Base-by-base conservation (phyloP, 2,113 vertebrate genomes). In the Eublepharis macularius region DNA sequence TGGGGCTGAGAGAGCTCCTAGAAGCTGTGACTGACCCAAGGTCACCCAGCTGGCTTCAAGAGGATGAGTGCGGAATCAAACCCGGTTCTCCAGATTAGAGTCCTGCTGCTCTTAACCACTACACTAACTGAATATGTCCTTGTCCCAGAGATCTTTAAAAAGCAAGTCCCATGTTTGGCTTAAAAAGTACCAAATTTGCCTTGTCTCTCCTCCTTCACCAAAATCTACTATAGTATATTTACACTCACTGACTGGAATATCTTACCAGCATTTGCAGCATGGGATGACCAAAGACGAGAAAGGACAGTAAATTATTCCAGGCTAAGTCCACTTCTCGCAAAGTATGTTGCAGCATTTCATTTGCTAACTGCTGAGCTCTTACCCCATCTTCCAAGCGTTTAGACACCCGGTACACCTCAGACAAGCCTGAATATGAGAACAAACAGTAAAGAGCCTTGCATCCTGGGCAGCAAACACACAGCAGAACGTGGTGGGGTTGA, bases 351-450 rank as follows among this genome's bases (percentile, higher is more conserved):
- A 39, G 0, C 7, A 0, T 0, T 32, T 93, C 84, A 12, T 49
- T 29, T 0, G 39, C 51, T 6, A 84, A 75, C 6, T 39, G 63
- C 73, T 39, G 85, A 43, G 32, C 60, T 43, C 17, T 76, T 79
- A 82, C 81, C 54, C 57, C 88, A 29, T 77, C 79, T 87, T n/a
- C 81, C 63, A 76, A 39, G 57, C 80, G 84, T 65, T 81, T 88
- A 41, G 92, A 89, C 26, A 93, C 73, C 47, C 82, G 72, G 69
- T 93, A 93, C 9, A 93, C 90, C 66, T 93, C 92, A 2, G 81
- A 39, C 45, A 93, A 69, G 19, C 88, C 92, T 93, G 82, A 41
- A 43, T 29, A 39, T 34, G 29, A 70, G 39, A 29, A 43, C 24
- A 12, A 63, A 54, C 8, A 11, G 43, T n/a, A 34, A 69, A 43